Conservation (phyloP, 2,888 invertebrate species). For the Parnassius mnemosyne region DNA sequence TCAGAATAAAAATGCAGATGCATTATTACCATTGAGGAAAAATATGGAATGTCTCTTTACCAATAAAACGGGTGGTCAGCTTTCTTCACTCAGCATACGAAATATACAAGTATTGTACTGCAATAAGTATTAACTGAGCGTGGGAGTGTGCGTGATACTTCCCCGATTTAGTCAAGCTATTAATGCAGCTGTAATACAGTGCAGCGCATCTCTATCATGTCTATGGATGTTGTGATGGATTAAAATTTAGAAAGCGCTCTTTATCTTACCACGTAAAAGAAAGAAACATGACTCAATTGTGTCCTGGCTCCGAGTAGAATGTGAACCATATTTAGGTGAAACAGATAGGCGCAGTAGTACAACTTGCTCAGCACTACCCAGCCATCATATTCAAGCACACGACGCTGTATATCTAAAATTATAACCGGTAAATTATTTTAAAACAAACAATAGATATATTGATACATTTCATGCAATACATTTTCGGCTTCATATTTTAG, state of each 20-base stretch:
- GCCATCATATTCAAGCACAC: constrained; percentile 32
- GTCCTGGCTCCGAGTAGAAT: constrained; percentile 22
- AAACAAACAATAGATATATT: not conserved
- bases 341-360: constrained; percentile 32
- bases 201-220: not conserved
- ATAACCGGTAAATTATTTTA: not conserved
- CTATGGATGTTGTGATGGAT: not conserved
- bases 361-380: constrained; percentile 31
- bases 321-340: constrained; percentile 30
- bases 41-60: too few relatives aligned
- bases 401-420: not conserved
- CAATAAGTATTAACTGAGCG: not conserved
- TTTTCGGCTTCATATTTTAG: not conserved
- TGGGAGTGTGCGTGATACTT: not conserved
- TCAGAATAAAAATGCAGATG: too few relatives aligned
- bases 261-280: constrained; percentile 21
- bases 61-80: too few relatives aligned
- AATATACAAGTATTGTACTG: not conserved
- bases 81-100: not conserved
- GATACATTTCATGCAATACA: not conserved
- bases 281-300: constrained; percentile 25
- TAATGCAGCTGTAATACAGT: too few relatives aligned
- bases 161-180: too few relatives aligned
- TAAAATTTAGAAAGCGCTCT: not conserved
- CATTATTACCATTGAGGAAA: too few relatives aligned